phyloP scores from a whole-genome alignment of 1,140 invertebrate species.

The Wasmannia auropunctata region DNA sequence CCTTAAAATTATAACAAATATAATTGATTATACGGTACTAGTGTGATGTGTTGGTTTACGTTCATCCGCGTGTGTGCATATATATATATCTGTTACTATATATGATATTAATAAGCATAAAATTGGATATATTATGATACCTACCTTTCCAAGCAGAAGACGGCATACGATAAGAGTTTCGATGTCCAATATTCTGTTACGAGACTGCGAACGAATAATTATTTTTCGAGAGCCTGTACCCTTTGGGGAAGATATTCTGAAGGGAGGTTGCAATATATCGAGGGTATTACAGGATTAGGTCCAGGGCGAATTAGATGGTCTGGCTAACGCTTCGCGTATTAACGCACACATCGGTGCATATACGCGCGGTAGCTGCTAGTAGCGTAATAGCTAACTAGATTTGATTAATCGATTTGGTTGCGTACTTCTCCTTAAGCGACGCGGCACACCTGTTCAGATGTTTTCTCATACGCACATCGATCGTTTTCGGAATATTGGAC shows the following conservation, averaged over 20 bases:
- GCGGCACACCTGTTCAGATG: neutral
- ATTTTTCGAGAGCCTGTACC: constrained; percentile 29
- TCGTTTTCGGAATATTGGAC: constrained; percentile 59
- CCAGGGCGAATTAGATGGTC: constrained; percentile 32
- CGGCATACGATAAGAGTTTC: neutral
- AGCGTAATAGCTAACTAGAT: constrained; percentile 73
- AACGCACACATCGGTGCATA: constrained; percentile 41
- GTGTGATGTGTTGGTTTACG: too few relatives aligned
- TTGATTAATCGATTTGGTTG: constrained; percentile 74
- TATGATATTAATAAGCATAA: constrained; percentile 38
- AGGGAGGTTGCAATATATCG: constrained; percentile 46
- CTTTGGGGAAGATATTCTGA: constrained; percentile 9
- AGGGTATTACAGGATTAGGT: constrained; percentile 65
- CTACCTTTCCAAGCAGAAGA: too few relatives aligned
- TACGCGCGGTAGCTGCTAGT: constrained; percentile 33
- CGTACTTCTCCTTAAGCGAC: constrained; percentile 60
- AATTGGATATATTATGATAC: neutral
- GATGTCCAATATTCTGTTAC: neutral
- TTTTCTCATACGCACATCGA: constrained; percentile 59
- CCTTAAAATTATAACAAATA: neutral
- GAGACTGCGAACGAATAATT: constrained; percentile 1
- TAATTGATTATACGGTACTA: too few relatives aligned
- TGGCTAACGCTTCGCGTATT: constrained; percentile 21
- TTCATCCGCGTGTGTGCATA: too few relatives aligned
- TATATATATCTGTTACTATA: too few relatives aligned